These are phyloP conservation scores for Micrasema minimum DNA, from an alignment of 1,140 invertebrate genomes.

Conservation along the genomic window DNA sequence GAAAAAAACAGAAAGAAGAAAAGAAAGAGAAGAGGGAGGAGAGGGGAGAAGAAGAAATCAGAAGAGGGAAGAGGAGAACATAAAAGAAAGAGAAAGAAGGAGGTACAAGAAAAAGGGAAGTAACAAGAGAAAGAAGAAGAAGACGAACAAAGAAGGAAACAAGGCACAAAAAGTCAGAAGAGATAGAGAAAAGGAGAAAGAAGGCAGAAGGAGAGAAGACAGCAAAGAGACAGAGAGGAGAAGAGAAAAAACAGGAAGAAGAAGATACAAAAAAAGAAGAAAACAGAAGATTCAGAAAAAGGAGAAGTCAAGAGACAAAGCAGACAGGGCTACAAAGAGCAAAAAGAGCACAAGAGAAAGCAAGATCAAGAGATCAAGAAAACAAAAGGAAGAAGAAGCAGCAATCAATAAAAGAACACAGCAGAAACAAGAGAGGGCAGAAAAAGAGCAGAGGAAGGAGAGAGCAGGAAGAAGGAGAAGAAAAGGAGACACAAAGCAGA, in stretches of 20 bases:
- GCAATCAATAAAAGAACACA: background rate
- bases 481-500: background rate
- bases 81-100: background rate
- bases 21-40: background rate
- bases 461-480: constrained; percentile 18
- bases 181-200: background rate
- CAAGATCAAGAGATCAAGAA: background rate
- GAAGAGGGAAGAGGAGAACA: background rate
- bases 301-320: background rate
- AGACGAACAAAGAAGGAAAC: background rate
- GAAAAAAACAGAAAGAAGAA: background rate
- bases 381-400: background rate
- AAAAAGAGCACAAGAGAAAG: background rate
- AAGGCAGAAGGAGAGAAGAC: background rate
- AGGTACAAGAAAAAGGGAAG: background rate
- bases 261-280: background rate
- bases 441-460: constrained; percentile 41
- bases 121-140: background rate
- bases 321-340: background rate
- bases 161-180: background rate
- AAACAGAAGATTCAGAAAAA: background rate
- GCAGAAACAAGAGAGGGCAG: background rate
- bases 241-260: background rate
- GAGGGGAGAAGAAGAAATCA: background rate
- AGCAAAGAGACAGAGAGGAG: background rate